Base-by-base conservation (phyloP, 2,113 vertebrate species). In the Recurvirostra avosetta region DNA sequence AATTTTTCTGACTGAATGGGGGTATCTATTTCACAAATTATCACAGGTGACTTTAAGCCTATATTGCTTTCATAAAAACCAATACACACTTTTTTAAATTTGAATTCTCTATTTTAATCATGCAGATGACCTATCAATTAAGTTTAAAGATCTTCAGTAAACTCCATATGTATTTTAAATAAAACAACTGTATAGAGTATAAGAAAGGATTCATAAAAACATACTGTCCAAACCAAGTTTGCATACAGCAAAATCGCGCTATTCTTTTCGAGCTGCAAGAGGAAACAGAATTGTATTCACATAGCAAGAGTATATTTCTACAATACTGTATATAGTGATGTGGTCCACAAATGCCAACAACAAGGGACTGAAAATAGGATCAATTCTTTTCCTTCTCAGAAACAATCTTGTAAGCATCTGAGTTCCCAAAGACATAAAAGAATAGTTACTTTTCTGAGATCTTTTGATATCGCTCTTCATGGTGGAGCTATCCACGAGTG, bases 391-490 rank as follows among this genome's bases (percentile, higher is more conserved):
- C 94, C 94, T 97, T 97, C 93, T 97, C 97, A 94, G 98, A 98
- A 98, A 98, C 97, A 98, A 97, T 96, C 97, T 97, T 98, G 97
- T 97, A 98, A 98, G 98, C 91, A 96, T 92, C 97, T 87, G 94
- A 96, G 97, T 95, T 97, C 96, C 97, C 86, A 95, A 97, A 96
- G 97, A 98, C 97, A 98, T 98, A 97, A 98, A 98, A 98, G 98
- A 98, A 98, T 94, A 96, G 98, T 96, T 98, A 97, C 98, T 98
- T 98, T 97, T 97, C 96, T 97, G 73, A 89, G 90, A 93, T 94
- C 97, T 98, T 98, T 98, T 98, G 98, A 98, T 98, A 98, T 90
- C 43, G 76, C 95, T 95, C 88, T 98, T 97, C 95, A 97, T 97
- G 97, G 95, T 95, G 91, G 83, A 98, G 96, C 97, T 97, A 98